A percentile compares a stretch with the other conserved stretches of the same genome.
phyloP scores from a whole-genome alignment of 30 jellyfish, hydroid and myxozoan genomes.

The Cassiopea andromeda region DNA sequence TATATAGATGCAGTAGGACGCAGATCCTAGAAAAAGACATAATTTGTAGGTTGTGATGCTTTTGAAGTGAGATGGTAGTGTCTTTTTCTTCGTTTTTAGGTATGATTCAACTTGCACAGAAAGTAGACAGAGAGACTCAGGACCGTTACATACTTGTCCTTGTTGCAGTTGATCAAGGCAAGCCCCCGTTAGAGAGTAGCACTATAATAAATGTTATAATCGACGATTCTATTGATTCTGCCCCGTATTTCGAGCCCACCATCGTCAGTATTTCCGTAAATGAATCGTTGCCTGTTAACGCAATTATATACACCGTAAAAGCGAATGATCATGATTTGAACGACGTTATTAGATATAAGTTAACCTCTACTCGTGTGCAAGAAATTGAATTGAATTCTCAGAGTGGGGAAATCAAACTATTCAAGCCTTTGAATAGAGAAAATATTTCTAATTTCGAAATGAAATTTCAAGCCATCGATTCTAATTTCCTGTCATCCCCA shows the following conservation, averaged over 20 bases:
- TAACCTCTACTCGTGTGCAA: constrained; percentile 8
- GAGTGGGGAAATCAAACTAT: constrained; percentile 38
- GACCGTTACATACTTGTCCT: constrained; percentile 25
- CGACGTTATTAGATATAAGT: constrained; percentile 38
- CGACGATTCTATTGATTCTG: constrained; percentile 61
- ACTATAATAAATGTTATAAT: constrained; percentile 28
- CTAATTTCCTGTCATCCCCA: constrained; percentile 42
- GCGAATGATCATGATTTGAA: constrained; percentile 61
- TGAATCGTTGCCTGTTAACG: constrained; percentile 40
- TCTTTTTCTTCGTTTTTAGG: constrained; percentile 9
- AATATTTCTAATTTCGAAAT: constrained; percentile 22
- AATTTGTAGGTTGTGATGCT: too few species aligned
- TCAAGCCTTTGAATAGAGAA: constrained; percentile 53
- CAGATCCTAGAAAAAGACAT: too few species aligned
- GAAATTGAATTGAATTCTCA: constrained; percentile 21
- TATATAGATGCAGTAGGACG: too few species aligned
- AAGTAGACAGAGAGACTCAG: constrained; percentile 61
- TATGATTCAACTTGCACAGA: constrained; percentile 17
- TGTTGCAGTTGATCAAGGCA: constrained; percentile 63
- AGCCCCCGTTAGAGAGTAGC: constrained; percentile 56
- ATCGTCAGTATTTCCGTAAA: constrained; percentile 24
- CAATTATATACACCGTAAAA: constrained; percentile 41
- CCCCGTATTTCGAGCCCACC: constrained; percentile 67
- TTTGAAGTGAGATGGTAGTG: too few species aligned
- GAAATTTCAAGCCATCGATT: constrained; percentile 54